Evolutionary conservation across 2,888 invertebrate genomes (phyloP).

Genomic region (Polydesmus complanatus): DNA sequence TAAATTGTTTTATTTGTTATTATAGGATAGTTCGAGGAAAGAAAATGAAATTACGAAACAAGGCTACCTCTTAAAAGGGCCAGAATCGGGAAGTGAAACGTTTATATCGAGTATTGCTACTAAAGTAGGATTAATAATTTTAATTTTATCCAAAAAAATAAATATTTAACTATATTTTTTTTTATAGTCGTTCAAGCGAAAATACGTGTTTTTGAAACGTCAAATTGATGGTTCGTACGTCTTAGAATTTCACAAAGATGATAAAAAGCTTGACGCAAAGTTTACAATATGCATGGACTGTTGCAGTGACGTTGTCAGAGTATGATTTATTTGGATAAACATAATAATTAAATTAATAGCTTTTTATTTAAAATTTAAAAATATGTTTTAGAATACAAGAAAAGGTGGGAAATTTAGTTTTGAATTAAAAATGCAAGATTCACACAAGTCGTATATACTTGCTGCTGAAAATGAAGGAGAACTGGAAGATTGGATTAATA

Average conservation of each 20-base stretch:
- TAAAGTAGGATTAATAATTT: conserved; percentile 37
- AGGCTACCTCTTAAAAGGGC: conserved; percentile 80
- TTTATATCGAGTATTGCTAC: conserved; percentile 84
- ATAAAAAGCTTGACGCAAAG: conserved; percentile 78
- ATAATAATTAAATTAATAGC: background rate
- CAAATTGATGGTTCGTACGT: conserved; percentile 85
- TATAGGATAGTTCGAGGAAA: conserved; percentile 14
- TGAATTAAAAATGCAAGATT: conserved; percentile 71
- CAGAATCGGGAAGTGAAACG: conserved; percentile 75
- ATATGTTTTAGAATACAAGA: conserved; percentile 50
- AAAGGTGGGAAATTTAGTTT: conserved; percentile 66
- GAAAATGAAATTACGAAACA: conserved; percentile 65
- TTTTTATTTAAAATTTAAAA: background rate
- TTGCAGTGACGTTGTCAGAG: conserved; percentile 74
- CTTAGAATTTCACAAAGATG: conserved; percentile 83
- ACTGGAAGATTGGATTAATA: conserved; percentile 65
- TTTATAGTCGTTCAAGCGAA: conserved; percentile 62
- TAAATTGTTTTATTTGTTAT: background rate
- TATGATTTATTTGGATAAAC: conserved; percentile 38
- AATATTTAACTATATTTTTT: conserved; percentile 11
- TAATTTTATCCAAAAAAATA: background rate
- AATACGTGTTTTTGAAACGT: conserved; percentile 75
- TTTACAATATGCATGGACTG: conserved; percentile 87
- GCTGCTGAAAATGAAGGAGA: conserved; percentile 77
- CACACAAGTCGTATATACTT: conserved; percentile 70